Percentiles rank a stretch among this genome's conserved stretches.
These are phyloP conservation scores for Cheilosia scutellata DNA, from an alignment of 2,888 invertebrate species.

Conservation along the genomic window DNA sequence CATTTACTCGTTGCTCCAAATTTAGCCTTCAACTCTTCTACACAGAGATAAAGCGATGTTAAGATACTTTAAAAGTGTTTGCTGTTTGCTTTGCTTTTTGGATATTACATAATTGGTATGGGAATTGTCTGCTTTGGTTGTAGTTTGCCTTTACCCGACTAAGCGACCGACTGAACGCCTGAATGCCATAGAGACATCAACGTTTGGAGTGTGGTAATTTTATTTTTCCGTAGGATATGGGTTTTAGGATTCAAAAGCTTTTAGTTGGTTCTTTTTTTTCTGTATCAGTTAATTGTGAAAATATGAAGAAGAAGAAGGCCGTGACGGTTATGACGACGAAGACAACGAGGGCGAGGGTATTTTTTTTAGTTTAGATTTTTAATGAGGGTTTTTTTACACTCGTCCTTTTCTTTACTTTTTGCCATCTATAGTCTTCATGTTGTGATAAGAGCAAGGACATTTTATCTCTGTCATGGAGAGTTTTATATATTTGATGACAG, in stretches of 20 bases:
- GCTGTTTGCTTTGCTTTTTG: constrained; percentile 31
- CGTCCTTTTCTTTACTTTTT: constrained; percentile 12
- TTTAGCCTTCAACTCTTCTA: constrained; percentile 56
- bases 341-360: not conserved
- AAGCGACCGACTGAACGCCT: not conserved
- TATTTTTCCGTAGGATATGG: constrained; percentile 23
- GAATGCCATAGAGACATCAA: constrained; percentile 42
- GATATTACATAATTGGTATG: constrained; percentile 72
- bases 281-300: constrained; percentile 32
- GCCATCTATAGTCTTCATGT: not conserved
- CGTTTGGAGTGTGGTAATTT: constrained; percentile 45
- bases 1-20: constrained; percentile 56
- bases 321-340: constrained; percentile 12
- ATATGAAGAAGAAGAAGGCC: not conserved
- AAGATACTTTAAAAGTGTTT: constrained; percentile 53
- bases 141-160: no score
- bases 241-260: constrained; percentile 58
- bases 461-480: constrained; percentile 39
- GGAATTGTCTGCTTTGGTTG: constrained; percentile 62
- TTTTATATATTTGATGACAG: constrained; percentile 41
- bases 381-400: constrained; percentile 51
- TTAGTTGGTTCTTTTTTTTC: constrained; percentile 30
- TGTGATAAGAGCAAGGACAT: constrained; percentile 58
- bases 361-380: constrained; percentile 32
- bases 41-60: constrained; percentile 48